Evolutionary conservation across 1,140 invertebrate species (phyloP), one percentile per base, ranked within the genome.

Genomic region (Drosophila mayri): DNA sequence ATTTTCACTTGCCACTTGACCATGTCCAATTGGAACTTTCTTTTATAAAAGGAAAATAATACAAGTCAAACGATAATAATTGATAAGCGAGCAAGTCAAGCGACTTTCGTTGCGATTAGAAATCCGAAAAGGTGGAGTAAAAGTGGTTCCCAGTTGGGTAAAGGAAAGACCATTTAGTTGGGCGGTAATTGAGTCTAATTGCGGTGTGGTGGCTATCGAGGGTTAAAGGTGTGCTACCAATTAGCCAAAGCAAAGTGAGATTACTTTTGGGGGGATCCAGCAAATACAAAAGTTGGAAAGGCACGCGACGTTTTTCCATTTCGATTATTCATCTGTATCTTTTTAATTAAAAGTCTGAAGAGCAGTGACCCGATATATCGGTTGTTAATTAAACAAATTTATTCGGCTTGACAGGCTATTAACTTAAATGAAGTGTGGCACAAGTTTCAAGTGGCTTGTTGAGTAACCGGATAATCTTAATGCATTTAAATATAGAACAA

Each of bases 221-320:
- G 83, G 83, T 76, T 66, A 73, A 87, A 87, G 84, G 83, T 85
- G 78, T 75, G 79, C 32, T 55, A 66, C 78, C 83, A 86, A 86
- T 86, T 86, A 81, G 63, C 38, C 54, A 49, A 61, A 47, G 52
- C 47, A 49, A 75, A 67, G 65, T 79, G 78, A 32, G 64, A 81
- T 81, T 84, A 68, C 63, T 59, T 77, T 68, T 11, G 35, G 44
- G 32, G 20, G 54, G 25, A 54, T 9, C 62, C 67, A 54, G 16
- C 62, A 44, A 70, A 70, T 32, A 14, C 65, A n/a, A 70, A 68
- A 28, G 38, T 22, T 52, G 38, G 37, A 32, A 37, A 35, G 35
- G 49, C 73, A 74, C 59, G 79, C 60, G 79, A 78, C 62, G 4
- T 81, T 30, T 30, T 30, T 43, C 54, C 77, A 76, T 59, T 47